phyloP scores from a whole-genome alignment of 2,888 invertebrate genomes.

The Oligia fasciuncula region DNA sequence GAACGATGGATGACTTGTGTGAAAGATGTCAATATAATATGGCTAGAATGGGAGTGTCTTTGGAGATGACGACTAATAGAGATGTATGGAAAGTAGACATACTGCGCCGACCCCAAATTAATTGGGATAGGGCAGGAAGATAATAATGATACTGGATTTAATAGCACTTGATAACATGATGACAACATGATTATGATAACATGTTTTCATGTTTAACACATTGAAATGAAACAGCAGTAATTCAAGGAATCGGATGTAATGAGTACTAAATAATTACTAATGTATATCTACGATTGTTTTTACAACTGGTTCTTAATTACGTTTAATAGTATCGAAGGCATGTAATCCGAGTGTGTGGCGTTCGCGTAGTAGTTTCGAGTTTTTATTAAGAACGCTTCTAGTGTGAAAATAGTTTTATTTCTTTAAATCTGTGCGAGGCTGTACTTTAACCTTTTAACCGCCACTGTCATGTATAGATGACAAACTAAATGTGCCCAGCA shows the following conservation, averaged over 20 bases:
- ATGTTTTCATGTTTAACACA: background rate
- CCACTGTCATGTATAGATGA: no score
- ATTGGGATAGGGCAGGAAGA: background rate
- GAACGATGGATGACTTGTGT: background rate
- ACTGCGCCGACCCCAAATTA: background rate
- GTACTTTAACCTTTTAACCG: background rate
- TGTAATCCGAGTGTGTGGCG: background rate
- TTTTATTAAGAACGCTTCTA: conserved; percentile 7
- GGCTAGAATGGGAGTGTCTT: background rate
- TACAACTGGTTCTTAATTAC: conserved; percentile 19
- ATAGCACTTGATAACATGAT: background rate
- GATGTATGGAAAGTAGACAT: background rate
- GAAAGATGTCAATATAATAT: background rate
- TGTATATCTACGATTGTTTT: conserved; percentile 20
- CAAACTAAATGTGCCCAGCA: no score
- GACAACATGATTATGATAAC: no score
- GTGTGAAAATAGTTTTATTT: conserved; percentile 9
- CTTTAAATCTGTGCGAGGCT: background rate
- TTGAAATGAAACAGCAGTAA: conserved; percentile 1
- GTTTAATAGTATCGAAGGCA: conserved; percentile 11
- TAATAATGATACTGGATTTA: background rate
- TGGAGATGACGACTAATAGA: background rate
- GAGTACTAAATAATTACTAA: conserved; percentile 22
- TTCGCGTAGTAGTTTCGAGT: background rate
- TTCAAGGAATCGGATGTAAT: conserved; percentile 18